These are phyloP conservation scores for Malurus leucopterus DNA, from an alignment of 2,797 vertebrate genomes.

Conservation along the genomic window DNA sequence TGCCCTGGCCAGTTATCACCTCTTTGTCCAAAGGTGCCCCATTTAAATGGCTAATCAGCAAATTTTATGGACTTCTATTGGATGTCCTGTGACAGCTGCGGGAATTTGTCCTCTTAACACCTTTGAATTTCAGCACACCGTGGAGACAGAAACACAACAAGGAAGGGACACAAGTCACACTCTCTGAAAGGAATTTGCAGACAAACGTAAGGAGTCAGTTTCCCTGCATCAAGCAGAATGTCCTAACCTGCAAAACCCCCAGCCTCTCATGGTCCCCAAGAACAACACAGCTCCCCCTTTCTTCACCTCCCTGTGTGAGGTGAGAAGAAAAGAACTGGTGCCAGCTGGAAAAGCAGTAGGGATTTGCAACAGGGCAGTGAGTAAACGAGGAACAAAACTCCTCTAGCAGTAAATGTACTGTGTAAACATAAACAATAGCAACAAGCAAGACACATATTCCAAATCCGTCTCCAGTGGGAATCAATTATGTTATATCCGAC, in stretches of 20 bases:
- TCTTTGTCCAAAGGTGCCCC: neutral
- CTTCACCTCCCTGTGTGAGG: neutral
- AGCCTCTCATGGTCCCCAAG: neutral
- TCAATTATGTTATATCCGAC: conserved; percentile 25
- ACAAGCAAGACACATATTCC: conserved; percentile 22
- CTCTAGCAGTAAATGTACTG: conserved; percentile 9
- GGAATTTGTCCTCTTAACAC: neutral
- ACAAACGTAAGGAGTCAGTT: neutral
- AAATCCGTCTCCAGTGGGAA: conserved; percentile 19
- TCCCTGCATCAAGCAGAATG: neutral
- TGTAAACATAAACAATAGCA: conserved; percentile 55
- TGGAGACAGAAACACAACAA: neutral
- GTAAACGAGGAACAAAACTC: conserved; percentile 17
- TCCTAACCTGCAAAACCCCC: neutral
- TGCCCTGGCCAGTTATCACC: neutral
- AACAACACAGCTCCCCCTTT: neutral
- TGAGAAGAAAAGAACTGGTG: conserved; percentile 2
- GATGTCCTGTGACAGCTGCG: neutral
- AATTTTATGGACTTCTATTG: neutral
- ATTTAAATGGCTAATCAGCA: neutral
- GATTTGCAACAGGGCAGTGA: conserved; percentile 1
- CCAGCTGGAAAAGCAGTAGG: conserved; percentile 24
- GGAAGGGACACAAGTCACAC: neutral
- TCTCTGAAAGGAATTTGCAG: neutral
- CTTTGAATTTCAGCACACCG: neutral